Percentiles rank a stretch among this genome's conserved stretches.
Evolutionary conservation across 2,888 invertebrate genomes (phyloP).

Genomic region (Pteria penguin): DNA sequence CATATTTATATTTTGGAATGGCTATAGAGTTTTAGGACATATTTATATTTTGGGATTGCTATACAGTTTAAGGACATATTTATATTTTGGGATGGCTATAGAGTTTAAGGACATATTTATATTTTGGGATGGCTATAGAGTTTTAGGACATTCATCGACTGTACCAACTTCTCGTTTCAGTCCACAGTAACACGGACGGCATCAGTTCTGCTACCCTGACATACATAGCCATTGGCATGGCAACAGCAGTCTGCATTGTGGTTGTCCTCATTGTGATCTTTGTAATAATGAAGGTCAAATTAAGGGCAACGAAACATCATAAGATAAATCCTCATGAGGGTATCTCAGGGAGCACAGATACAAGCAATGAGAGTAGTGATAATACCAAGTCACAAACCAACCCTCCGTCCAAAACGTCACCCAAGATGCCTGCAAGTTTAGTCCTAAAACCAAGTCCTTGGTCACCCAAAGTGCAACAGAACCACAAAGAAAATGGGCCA

Average conservation of each 20-base stretch:
- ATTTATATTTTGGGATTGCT: too few relatives aligned
- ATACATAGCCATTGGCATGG: conserved; percentile 23
- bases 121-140: too few relatives aligned
- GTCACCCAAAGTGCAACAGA: conserved; percentile 6
- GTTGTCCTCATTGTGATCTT: neutral
- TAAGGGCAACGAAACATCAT: too few relatives aligned
- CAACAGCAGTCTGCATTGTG: neutral
- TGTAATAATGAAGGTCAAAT: conserved; percentile 17
- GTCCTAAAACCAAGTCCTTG: conserved; percentile 28
- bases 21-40: too few relatives aligned
- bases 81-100: too few relatives aligned
- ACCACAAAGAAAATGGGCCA: neutral
- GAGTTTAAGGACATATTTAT: too few relatives aligned
- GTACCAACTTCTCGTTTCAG: too few relatives aligned
- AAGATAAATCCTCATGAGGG: neutral
- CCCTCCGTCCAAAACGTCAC: too few relatives aligned
- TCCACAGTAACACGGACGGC: neutral
- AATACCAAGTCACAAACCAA: conserved; percentile 11
- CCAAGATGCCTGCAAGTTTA: too few relatives aligned
- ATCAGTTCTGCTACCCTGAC: conserved; percentile 14
- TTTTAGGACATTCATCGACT: too few relatives aligned
- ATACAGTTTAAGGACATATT: too few relatives aligned
- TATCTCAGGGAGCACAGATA: conserved; percentile 5
- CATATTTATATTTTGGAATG: too few relatives aligned
- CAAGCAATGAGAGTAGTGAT: neutral